These are phyloP conservation scores for Anomalospiza imberbis DNA, from an alignment of 2,797 vertebrate species.

Conservation along the genomic window DNA sequence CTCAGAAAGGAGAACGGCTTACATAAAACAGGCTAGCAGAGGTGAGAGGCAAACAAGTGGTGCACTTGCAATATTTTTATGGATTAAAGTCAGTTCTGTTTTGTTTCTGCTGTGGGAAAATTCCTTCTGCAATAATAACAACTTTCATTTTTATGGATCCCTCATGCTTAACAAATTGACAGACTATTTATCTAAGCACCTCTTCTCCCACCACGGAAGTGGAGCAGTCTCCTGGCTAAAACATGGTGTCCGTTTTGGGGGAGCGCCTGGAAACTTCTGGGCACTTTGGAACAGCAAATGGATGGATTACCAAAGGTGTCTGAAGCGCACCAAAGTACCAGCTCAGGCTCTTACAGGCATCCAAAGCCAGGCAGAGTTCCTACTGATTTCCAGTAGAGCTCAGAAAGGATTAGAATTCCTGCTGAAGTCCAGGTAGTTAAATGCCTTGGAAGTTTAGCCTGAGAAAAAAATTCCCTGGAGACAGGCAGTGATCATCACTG, in stretches of 20 bases:
- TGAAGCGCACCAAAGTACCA: background rate
- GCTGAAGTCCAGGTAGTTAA: background rate
- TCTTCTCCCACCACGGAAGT: slow-evolving; percentile 7
- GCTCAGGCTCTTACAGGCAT: background rate
- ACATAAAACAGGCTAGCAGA: background rate
- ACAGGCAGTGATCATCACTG: background rate
- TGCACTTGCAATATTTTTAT: background rate
- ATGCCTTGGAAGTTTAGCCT: background rate
- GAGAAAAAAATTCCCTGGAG: background rate
- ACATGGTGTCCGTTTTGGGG: background rate
- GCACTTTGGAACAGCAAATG: background rate
- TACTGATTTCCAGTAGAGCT: background rate
- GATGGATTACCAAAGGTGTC: background rate
- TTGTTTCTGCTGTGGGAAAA: slow-evolving; percentile 62
- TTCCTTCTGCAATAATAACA: slow-evolving; percentile 34
- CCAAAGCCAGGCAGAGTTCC: background rate
- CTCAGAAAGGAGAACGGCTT: background rate
- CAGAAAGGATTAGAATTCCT: background rate
- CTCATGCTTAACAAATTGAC: slow-evolving; percentile 46
- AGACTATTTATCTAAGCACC: slow-evolving; percentile 1
- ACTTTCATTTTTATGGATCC: slow-evolving; percentile 55
- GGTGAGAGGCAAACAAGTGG: slow-evolving; percentile 37
- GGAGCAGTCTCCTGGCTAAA: background rate
- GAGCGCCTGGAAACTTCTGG: background rate
- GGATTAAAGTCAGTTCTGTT: background rate